Evolutionary conservation across 2,888 invertebrate genomes (phyloP).

Genomic region (Dysmachus trigonus): DNA sequence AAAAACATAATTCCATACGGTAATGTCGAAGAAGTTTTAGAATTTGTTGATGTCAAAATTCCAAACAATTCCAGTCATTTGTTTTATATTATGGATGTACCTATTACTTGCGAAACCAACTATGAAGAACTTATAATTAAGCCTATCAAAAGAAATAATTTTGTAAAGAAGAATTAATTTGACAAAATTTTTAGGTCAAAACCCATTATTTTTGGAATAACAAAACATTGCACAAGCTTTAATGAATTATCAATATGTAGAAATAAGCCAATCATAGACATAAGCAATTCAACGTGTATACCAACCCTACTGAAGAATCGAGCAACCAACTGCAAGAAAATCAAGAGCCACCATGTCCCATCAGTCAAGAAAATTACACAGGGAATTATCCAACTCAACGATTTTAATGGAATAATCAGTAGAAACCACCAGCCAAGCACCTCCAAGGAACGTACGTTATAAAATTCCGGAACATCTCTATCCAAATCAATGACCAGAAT

Average conservation of each 20-base stretch:
- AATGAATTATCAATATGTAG: constrained; percentile 23
- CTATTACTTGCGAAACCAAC: not conserved
- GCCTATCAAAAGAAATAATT: constrained; percentile 9
- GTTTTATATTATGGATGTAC: constrained; percentile 31
- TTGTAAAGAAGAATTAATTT: constrained; percentile 3
- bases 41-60: constrained; percentile 5
- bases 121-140: constrained; percentile 16
- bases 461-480: constrained; percentile 18
- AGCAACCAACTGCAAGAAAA: not conserved
- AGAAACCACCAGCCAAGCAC: not conserved
- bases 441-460: constrained; percentile 17
- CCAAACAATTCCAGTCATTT: constrained; percentile 1
- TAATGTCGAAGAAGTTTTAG: constrained; percentile 15
- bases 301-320: not conserved
- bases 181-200: not conserved
- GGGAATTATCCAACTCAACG: constrained; percentile 16
- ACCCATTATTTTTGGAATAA: not conserved
- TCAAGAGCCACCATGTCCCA: constrained; percentile 27
- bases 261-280: constrained; percentile 6
- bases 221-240: not conserved
- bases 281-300: constrained; percentile 9
- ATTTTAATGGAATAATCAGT: constrained; percentile 7
- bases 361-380: constrained; percentile 22
- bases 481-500: not conserved
- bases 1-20: constrained; percentile 15